These are phyloP conservation scores for Oriolus oriolus DNA, from an alignment of 2,113 vertebrate genomes.

Conservation along the genomic window DNA sequence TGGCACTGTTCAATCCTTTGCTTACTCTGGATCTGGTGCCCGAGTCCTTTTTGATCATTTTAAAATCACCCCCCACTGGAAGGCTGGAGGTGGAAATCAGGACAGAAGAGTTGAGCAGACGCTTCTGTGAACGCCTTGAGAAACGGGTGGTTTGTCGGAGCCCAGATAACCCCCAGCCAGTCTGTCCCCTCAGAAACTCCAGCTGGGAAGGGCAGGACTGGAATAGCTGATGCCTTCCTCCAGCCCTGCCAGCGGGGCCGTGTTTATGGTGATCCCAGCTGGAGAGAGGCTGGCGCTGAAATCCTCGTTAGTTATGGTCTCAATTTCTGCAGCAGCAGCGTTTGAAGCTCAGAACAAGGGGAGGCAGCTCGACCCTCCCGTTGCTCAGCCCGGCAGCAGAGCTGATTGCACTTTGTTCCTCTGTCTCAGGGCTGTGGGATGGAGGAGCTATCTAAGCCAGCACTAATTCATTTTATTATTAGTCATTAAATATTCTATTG, in stretches of 20 bases:
- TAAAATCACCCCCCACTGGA: not conserved
- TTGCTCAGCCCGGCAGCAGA: not conserved
- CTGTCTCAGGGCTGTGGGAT: constrained; percentile 7
- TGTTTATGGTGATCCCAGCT: not conserved
- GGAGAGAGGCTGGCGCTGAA: not conserved
- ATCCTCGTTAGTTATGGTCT: not conserved
- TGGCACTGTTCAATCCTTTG: not conserved
- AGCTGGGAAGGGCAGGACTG: not conserved
- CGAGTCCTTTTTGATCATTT: not conserved
- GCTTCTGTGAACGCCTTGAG: not conserved
- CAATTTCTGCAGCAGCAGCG: not conserved
- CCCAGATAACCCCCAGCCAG: not conserved
- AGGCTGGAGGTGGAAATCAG: not conserved
- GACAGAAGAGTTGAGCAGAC: not conserved
- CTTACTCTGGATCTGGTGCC: not conserved
- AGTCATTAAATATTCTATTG: constrained; percentile 5
- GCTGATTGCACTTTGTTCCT: not conserved
- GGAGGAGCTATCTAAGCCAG: not conserved
- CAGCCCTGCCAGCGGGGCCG: accelerated
- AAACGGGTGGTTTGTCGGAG: not conserved
- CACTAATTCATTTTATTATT: not conserved
- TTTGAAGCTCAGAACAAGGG: not conserved
- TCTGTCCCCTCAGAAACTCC: not conserved
- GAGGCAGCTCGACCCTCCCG: not conserved
- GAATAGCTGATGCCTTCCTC: not conserved